Base-by-base conservation (phyloP, 2,113 vertebrate genomes). In the Tetraodon nigroviridis region DNA sequence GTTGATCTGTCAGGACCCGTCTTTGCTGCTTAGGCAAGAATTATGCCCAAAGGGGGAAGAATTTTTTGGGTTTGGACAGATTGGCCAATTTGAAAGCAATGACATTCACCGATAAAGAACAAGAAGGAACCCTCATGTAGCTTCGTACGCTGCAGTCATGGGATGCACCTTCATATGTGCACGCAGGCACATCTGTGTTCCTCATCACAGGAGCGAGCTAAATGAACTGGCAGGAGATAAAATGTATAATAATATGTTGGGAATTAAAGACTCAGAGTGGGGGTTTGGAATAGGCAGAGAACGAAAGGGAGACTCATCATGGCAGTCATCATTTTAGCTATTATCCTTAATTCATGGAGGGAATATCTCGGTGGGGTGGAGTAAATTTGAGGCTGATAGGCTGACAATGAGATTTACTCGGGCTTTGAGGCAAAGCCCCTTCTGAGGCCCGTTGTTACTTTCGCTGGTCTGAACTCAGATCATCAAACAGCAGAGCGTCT, bases 271-370 rank as follows among this genome's bases (percentile, higher is more conserved):
- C 56, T 58, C 41, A 20, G 58, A 44, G 49, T 0, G 24, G 37
- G 47, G n/a, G 47, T 10, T 3, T 49, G 18, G 47, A 18, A 40
- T 42, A 19, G 46, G 6, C 17, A 55, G 54, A 20, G 44, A 51
- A 21, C 29, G 69, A 50, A 49, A 57, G 55, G 40, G 71, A 78
- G 68, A 64, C 75, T 81, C 81, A 80, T 87, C 80, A 73, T 74
- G 75, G 69, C 84, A 69, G 73, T 86, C 82, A 86, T 83, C 76
- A 86, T 78, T 83, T 73, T 54, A 66, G 73, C 63, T 75, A 84
- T 84, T 83, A 86, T 84, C 73, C 69, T 73, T 76, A 79, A 82
- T 84, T 86, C 79, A 85, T 73, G 24, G 17, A 81, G 82, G 86
- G 77, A 79, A 79, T 82, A 78, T 83, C 73, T 76, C 67, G 66